phyloP scores from a whole-genome alignment of 2,797 vertebrate genomes.

The Poeciliopsis turneri region DNA sequence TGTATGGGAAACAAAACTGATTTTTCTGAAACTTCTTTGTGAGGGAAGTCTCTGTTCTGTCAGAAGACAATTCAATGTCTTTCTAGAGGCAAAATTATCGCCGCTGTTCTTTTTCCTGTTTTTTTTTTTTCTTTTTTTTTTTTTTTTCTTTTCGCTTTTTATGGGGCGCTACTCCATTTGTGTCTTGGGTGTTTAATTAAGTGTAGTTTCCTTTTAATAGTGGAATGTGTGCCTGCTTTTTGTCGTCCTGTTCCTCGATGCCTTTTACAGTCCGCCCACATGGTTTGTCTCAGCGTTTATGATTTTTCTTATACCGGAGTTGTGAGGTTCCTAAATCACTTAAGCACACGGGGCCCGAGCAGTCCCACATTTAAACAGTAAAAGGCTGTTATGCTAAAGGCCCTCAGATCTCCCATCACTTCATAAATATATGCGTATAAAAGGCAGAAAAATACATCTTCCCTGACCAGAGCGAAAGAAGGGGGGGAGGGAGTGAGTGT shows the following conservation, averaged over 20 bases:
- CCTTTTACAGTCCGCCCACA: slow-evolving; percentile 93
- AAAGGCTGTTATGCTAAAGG: slow-evolving; percentile 91
- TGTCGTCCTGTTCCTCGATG: slow-evolving; percentile 87
- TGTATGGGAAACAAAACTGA: slow-evolving; percentile 15
- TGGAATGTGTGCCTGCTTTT: slow-evolving; percentile 96
- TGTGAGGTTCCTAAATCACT: slow-evolving; percentile 97
- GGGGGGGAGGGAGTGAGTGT: slow-evolving; percentile 63
- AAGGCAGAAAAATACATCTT: slow-evolving; percentile 79
- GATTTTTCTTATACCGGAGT: slow-evolving; percentile 89
- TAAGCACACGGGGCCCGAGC: slow-evolving; percentile 83
- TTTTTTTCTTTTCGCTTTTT: neutral
- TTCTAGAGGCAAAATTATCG: slow-evolving; percentile 65
- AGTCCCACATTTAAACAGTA: slow-evolving; percentile 97
- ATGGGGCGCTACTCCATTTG: slow-evolving; percentile 91
- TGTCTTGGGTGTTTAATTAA: slow-evolving; percentile 97
- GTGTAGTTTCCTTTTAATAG: slow-evolving; percentile 95
- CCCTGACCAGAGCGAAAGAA: slow-evolving; percentile 61
- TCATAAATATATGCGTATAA: slow-evolving; percentile 99
- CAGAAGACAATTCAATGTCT: slow-evolving; percentile 71
- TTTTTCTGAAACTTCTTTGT: slow-evolving; percentile 65
- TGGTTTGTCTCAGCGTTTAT: slow-evolving; percentile 98
- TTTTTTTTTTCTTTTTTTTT: neutral
- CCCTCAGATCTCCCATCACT: slow-evolving; percentile 98
- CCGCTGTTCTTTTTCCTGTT: slow-evolving; percentile 38
- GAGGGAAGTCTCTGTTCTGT: slow-evolving; percentile 68